Conservation (phyloP, 1,140 invertebrate genomes). For the Laodelphax striatellus region DNA sequence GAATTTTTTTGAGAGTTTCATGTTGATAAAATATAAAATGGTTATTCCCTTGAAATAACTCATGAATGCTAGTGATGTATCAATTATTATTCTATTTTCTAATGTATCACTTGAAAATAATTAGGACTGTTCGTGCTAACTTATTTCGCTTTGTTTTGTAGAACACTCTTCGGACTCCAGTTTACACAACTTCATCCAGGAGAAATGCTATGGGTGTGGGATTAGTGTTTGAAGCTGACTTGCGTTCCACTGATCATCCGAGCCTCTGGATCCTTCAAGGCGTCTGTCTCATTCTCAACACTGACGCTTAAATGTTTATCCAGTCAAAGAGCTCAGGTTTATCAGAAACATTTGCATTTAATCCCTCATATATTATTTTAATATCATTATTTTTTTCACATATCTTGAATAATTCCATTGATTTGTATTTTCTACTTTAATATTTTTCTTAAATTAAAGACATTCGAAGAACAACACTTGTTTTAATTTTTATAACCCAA, state of each 20-base stretch:
- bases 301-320: constrained; percentile 36
- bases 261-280: constrained; percentile 84
- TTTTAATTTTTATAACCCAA: no score
- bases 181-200: constrained; percentile 74
- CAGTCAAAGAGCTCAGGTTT: neutral
- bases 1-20: no score
- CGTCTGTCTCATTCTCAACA: constrained; percentile 71
- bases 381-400: neutral
- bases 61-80: no score
- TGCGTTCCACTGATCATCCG: constrained; percentile 61
- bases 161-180: constrained; percentile 75
- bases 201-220: constrained; percentile 83
- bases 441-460: no score
- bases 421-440: neutral
- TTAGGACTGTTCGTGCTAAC: neutral
- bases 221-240: constrained; percentile 77
- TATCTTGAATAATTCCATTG: neutral
- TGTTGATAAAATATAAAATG: no score
- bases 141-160: constrained; percentile 26
- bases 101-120: neutral
- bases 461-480: no score
- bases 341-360: neutral
- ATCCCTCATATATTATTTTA: neutral
- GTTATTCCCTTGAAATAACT: no score
- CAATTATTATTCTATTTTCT: neutral